Percentiles rank a stretch among this genome's conserved stretches.
Conservation (phyloP, 2,113 vertebrate genomes). For the Camelus bactrianus region DNA sequence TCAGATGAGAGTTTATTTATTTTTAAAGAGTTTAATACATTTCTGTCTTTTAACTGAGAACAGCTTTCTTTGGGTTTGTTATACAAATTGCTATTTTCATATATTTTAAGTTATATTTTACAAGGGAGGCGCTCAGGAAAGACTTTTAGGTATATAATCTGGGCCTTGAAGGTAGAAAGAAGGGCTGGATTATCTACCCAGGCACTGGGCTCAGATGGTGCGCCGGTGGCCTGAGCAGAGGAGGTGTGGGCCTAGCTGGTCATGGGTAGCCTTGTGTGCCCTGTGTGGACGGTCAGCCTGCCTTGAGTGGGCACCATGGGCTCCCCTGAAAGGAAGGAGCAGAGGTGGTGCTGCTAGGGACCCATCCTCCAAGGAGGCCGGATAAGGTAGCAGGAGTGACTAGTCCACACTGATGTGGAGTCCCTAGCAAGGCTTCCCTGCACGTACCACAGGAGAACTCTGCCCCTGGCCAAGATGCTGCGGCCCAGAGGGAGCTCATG, state of each 20-base stretch:
- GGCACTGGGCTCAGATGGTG: no score
- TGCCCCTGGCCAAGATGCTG: background rate
- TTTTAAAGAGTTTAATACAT: background rate
- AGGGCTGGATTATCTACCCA: background rate
- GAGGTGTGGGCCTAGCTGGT: background rate
- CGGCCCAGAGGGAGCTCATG: background rate
- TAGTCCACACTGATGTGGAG: background rate
- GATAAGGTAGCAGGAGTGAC: fast-evolving
- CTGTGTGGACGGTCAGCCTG: no score
- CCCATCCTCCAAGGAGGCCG: background rate
- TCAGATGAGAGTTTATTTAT: background rate
- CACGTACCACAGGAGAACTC: background rate
- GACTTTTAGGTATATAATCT: background rate
- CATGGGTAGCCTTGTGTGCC: background rate
- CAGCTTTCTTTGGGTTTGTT: background rate
- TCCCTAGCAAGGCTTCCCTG: background rate
- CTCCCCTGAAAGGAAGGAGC: background rate
- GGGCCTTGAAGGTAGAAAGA: background rate
- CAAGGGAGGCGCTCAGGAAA: background rate
- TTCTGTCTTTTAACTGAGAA: conserved; percentile 34
- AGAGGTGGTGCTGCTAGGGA: background rate
- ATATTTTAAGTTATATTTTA: conserved; percentile 31
- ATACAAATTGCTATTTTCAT: background rate
- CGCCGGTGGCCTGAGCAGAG: background rate
- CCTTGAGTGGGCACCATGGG: background rate